A percentile compares a stretch with the other conserved stretches of the same genome.
phyloP scores from a whole-genome alignment of 2,888 invertebrate species.

The Meiosimyza decipiens region DNA sequence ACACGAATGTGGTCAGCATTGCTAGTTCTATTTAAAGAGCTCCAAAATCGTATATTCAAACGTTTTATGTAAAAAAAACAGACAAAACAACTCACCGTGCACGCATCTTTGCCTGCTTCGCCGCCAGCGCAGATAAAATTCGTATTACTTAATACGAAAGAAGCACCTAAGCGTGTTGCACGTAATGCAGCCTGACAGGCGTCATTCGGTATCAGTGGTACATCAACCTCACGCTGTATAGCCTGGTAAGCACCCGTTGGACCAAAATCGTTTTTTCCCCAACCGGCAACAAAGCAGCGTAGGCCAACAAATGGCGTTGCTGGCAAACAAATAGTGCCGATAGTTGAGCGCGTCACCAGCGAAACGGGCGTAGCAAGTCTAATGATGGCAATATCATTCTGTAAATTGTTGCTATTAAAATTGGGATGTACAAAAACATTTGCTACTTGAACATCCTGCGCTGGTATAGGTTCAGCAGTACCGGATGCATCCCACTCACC shows the following conservation, averaged over 20 bases:
- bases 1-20: not conserved
- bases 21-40: too few relatives aligned
- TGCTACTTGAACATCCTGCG: constrained; percentile 72
- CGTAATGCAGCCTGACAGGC: constrained; percentile 75
- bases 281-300: constrained; percentile 78
- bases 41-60: too few relatives aligned
- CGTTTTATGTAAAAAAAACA: too few relatives aligned
- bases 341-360: constrained; percentile 70
- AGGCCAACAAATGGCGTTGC: constrained; percentile 69
- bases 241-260: constrained; percentile 68
- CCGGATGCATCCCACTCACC: constrained; percentile 82
- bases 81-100: constrained; percentile 72
- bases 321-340: constrained; percentile 73
- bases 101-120: constrained; percentile 80
- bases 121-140: constrained; percentile 86
- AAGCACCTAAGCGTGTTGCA: constrained; percentile 74
- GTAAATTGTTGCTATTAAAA: constrained; percentile 78
- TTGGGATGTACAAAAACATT: constrained; percentile 74
- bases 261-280: constrained; percentile 85
- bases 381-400: constrained; percentile 85
- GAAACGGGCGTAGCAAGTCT: constrained; percentile 73
- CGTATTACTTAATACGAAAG: constrained; percentile 72
- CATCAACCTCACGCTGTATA: constrained; percentile 80
- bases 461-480: constrained; percentile 74
- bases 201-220: constrained; percentile 75